Percentiles rank a stretch among this genome's conserved stretches.
These are phyloP conservation scores for Chloropsis hardwickii DNA, from an alignment of 2,113 vertebrate species.

Conservation along the genomic window DNA sequence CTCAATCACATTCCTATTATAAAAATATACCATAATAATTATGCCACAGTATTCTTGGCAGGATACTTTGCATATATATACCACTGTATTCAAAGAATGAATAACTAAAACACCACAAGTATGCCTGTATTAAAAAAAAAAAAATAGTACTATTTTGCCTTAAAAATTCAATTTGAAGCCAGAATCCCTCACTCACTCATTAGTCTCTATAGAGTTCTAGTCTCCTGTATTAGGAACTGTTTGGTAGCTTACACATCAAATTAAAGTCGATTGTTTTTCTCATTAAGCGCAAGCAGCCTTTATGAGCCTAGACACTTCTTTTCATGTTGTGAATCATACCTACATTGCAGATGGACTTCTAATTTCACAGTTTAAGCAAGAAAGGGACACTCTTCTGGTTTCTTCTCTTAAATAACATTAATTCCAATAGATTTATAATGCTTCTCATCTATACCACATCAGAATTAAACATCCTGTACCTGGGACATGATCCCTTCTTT, in stretches of 20 bases:
- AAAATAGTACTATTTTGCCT: neutral
- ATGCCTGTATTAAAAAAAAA: neutral
- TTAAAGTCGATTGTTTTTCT: neutral
- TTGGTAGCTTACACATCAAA: neutral
- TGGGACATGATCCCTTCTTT: neutral
- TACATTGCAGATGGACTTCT: neutral
- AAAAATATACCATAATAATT: slow-evolving; percentile 57
- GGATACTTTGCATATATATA: slow-evolving; percentile 33
- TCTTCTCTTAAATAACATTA: neutral
- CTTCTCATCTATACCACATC: neutral
- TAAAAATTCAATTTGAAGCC: neutral
- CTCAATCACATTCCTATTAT: slow-evolving; percentile 38
- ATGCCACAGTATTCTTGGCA: slow-evolving; percentile 52
- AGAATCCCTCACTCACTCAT: neutral
- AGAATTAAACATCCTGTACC: neutral
- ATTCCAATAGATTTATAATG: neutral
- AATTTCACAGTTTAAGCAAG: neutral
- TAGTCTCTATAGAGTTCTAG: neutral
- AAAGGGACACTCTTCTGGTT: neutral
- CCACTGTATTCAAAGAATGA: slow-evolving; percentile 48
- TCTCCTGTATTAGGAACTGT: neutral
- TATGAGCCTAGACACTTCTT: neutral
- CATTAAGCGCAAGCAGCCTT: neutral
- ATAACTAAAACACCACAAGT: slow-evolving; percentile 32
- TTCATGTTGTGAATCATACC: neutral